phyloP scores from a whole-genome alignment of 1,140 invertebrate genomes.

The Magallana ariakensis region DNA sequence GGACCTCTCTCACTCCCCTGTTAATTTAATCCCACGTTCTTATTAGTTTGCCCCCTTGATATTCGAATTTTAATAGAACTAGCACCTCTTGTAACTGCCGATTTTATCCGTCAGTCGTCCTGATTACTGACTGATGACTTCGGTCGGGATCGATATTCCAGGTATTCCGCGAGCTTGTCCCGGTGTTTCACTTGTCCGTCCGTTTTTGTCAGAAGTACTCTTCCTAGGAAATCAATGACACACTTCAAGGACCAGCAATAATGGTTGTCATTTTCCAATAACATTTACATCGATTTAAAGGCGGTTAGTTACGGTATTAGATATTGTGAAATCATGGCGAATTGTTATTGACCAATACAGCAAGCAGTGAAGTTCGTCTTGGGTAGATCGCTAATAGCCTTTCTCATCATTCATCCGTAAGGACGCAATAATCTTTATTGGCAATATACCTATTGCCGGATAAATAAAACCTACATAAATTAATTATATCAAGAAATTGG shows the following conservation, averaged over 20 bases:
- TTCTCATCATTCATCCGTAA: background rate
- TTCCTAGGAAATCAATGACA: conserved; percentile 7
- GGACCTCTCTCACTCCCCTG: background rate
- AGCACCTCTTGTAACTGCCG: background rate
- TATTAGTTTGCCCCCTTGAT: background rate
- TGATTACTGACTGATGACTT: conserved; percentile 2
- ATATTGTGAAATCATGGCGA: conserved; percentile 19
- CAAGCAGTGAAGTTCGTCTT: background rate
- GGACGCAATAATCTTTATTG: background rate
- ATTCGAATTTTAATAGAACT: background rate
- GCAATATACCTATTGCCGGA: background rate
- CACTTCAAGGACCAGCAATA: conserved; percentile 6
- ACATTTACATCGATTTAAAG: conserved; percentile 25
- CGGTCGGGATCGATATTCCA: conserved; percentile 9
- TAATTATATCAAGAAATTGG: background rate
- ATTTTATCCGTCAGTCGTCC: background rate
- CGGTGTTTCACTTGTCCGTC: conserved; percentile 11
- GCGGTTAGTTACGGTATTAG: conserved; percentile 6
- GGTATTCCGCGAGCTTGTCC: background rate
- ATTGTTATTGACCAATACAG: background rate
- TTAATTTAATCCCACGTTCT: conserved; percentile 15
- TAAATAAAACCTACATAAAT: background rate
- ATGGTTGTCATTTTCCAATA: conserved; percentile 27
- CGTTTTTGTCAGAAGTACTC: conserved; percentile 15
- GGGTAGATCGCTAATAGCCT: background rate